A percentile compares a stretch with the other conserved stretches of the same genome.
Conservation (phyloP, 1,140 invertebrate species). For the Matsumurasca onukii region DNA sequence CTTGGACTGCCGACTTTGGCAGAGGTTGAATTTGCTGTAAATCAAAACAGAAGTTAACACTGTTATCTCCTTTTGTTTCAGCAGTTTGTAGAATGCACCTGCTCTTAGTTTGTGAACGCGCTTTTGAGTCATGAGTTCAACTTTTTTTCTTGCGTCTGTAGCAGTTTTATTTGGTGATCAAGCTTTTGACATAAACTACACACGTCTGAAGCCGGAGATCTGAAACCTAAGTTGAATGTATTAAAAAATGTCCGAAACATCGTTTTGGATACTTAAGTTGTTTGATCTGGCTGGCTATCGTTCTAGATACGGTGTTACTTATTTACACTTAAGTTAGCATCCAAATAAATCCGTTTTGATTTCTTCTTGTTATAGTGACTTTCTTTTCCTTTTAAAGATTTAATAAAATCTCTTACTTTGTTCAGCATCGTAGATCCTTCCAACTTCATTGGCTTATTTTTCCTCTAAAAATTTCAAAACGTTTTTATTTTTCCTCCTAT, state of each 20-base stretch:
- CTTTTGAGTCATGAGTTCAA: not conserved
- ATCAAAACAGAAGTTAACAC: slow-evolving; percentile 30
- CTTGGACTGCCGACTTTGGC: slow-evolving; percentile 34
- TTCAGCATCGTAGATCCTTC: no score
- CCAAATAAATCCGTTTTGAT: not conserved
- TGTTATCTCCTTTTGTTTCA: not conserved
- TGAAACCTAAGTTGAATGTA: not conserved
- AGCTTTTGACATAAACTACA: not conserved
- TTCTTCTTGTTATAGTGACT: not conserved
- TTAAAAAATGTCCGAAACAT: not conserved
- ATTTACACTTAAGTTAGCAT: not conserved
- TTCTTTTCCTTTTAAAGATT: not conserved
- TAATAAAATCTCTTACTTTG: not conserved
- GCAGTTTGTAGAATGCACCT: not conserved
- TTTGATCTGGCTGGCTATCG: not conserved
- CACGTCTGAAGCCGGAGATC: not conserved
- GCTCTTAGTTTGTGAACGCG: not conserved
- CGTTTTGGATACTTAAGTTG: not conserved
- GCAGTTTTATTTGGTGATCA: not conserved
- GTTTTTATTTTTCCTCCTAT: no score
- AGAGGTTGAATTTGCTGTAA: slow-evolving; percentile 36
- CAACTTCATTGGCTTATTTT: no score
- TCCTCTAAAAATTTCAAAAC: no score
- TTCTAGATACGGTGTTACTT: not conserved
- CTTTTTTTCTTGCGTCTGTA: not conserved